These are phyloP conservation scores for Festucalex cinctus DNA, from an alignment of 2,113 vertebrate species.

Conservation along the genomic window DNA sequence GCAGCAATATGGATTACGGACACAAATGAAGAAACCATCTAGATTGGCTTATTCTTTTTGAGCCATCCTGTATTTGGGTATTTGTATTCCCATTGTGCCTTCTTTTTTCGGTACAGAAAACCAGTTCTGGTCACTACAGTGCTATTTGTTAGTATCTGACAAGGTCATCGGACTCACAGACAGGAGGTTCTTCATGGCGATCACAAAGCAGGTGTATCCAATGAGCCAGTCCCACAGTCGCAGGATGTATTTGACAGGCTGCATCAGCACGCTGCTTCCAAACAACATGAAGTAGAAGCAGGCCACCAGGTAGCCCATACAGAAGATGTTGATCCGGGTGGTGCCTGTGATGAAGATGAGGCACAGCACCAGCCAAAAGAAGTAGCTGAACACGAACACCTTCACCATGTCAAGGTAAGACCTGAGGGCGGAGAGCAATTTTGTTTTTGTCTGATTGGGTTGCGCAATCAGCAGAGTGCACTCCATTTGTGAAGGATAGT, in stretches of 20 bases:
- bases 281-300: conserved; percentile 78
- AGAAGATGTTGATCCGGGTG: conserved; percentile 69
- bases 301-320: conserved; percentile 73
- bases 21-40: not conserved
- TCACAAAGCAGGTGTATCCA: conserved; percentile 71
- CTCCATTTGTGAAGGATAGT: too few relatives aligned
- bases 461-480: too few relatives aligned
- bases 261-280: conserved; percentile 70
- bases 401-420: conserved; percentile 76
- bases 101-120: too few relatives aligned
- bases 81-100: too few relatives aligned
- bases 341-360: conserved; percentile 79
- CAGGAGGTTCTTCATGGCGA: conserved; percentile 73
- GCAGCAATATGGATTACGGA: not conserved
- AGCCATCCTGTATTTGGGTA: too few relatives aligned
- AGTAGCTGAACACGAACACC: conserved; percentile 72
- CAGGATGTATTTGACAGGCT: conserved; percentile 69
- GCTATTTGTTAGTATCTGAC: not conserved
- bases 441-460: too few relatives aligned
- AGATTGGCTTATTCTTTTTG: too few relatives aligned
- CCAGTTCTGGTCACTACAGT: not conserved
- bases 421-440: conserved; percentile 44
- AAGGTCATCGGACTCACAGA: conserved; percentile 48
- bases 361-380: conserved; percentile 80
- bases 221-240: conserved; percentile 72